These are phyloP conservation scores for Trichogramma dendrolimi DNA, from an alignment of 2,888 invertebrate genomes.

Conservation along the genomic window DNA sequence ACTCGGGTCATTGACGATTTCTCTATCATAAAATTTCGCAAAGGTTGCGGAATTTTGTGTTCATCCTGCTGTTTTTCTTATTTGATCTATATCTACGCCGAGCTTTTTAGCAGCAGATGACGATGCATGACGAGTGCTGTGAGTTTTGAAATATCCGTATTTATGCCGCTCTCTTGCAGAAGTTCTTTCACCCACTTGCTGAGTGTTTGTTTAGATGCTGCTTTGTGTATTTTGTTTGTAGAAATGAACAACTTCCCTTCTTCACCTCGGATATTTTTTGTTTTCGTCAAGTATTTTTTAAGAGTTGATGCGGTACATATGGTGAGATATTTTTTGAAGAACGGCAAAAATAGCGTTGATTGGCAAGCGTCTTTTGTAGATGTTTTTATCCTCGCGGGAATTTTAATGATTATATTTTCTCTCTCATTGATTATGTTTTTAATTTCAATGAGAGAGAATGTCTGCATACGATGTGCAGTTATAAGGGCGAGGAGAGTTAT, in stretches of 20 bases:
- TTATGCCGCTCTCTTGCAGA: neutral
- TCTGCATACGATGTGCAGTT: slow-evolving; percentile 12
- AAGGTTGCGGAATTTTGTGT: neutral
- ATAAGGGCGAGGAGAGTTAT: slow-evolving; percentile 3
- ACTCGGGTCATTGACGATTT: too few relatives aligned
- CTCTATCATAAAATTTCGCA: neutral
- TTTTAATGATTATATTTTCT: neutral
- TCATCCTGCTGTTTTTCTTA: neutral
- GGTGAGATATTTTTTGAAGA: neutral
- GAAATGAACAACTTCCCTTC: too few relatives aligned
- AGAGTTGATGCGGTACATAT: neutral
- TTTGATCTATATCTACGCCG: neutral
- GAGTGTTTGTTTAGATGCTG: neutral
- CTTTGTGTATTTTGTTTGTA: neutral
- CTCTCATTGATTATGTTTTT: neutral
- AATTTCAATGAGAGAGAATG: neutral
- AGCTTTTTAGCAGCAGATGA: neutral
- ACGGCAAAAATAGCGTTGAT: neutral
- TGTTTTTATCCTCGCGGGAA: slow-evolving; percentile 4
- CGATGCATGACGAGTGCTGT: neutral
- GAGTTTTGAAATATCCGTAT: neutral
- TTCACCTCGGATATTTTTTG: neutral
- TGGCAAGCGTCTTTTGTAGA: neutral
- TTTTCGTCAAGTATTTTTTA: neutral
- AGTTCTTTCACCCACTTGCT: neutral